These are phyloP conservation scores for Cephus pulcher DNA, from an alignment of 2,888 invertebrate genomes.

Conservation along the genomic window DNA sequence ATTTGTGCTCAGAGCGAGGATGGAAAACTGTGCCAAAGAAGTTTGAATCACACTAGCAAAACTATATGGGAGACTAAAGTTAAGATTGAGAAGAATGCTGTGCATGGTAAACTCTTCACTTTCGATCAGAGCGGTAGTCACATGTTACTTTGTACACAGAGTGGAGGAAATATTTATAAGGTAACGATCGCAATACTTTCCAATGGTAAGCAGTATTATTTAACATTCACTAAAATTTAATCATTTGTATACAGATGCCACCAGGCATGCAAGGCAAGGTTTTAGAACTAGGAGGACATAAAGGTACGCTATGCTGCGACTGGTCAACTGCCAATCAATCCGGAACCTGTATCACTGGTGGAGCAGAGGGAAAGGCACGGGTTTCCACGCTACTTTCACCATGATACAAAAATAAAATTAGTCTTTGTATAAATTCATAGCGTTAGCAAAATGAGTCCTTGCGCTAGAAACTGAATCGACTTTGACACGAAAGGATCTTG, in stretches of 20 bases:
- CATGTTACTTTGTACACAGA: constrained; percentile 63
- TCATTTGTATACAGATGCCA: constrained; percentile 54
- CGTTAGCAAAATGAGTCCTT: neutral
- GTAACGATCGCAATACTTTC: constrained; percentile 32
- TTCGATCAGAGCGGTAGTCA: constrained; percentile 64
- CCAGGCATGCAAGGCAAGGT: constrained; percentile 61
- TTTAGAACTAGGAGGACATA: constrained; percentile 70
- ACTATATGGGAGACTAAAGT: constrained; percentile 61
- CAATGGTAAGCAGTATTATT: neutral
- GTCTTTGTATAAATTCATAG: constrained; percentile 62
- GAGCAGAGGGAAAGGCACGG: constrained; percentile 71
- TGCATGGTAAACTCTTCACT: constrained; percentile 63
- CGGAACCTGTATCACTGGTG: constrained; percentile 71
- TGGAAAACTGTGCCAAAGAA: constrained; percentile 61
- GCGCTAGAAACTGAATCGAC: too few relatives aligned
- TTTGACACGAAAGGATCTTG: too few relatives aligned
- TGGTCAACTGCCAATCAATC: constrained; percentile 73
- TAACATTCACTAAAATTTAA: neutral
- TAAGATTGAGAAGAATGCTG: constrained; percentile 61
- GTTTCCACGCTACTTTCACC: constrained; percentile 71
- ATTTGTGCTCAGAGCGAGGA: constrained; percentile 72
- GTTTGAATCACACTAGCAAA: constrained; percentile 67
- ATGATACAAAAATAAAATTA: constrained; percentile 62
- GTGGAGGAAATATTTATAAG: constrained; percentile 64
- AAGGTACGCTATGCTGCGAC: constrained; percentile 70